Evolutionary conservation across 2,797 vertebrate genomes (phyloP).

Genomic region (Poecilia wingei): DNA sequence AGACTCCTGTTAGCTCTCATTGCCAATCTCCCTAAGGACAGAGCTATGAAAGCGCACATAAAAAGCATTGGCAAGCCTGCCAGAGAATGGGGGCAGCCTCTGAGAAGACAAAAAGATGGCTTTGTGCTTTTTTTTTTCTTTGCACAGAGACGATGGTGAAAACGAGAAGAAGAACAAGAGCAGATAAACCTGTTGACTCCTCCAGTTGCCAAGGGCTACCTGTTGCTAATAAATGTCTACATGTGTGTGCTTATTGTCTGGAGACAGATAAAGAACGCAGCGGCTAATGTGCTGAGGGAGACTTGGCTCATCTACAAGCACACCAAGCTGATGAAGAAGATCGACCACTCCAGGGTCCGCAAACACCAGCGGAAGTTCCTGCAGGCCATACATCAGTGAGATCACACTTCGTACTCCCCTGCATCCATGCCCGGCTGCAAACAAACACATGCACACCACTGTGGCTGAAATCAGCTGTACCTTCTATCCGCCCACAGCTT

Average conservation of each 20-base stretch:
- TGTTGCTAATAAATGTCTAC: conserved; percentile 67
- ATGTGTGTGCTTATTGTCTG: conserved; percentile 55
- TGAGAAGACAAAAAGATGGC: conserved; percentile 43
- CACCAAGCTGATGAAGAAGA: conserved; percentile 97
- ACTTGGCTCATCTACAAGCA: conserved; percentile 99
- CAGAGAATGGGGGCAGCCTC: conserved; percentile 56
- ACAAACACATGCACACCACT: conserved; percentile 5
- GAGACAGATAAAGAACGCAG: conserved; percentile 97
- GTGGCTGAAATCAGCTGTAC: conserved; percentile 55
- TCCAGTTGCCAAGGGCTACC: conserved; percentile 62
- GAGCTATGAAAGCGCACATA: conserved; percentile 66
- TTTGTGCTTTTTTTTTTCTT: conserved; percentile 30
- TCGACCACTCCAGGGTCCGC: conserved; percentile 97
- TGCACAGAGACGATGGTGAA: conserved; percentile 44
- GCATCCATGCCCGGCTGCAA: conserved; percentile 10
- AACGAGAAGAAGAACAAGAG: conserved; percentile 23
- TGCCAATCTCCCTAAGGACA: conserved; percentile 68
- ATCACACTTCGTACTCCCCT: conserved; percentile 31
- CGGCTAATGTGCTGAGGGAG: conserved; percentile 98
- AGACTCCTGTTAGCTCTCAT: conserved; percentile 63
- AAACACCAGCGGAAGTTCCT: conserved; percentile 99
- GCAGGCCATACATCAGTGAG: conserved; percentile 99
- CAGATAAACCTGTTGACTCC: conserved; percentile 57
- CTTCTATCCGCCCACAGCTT: conserved; percentile 65
- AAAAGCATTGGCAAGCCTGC: conserved; percentile 64